Evolutionary conservation across 2,797 vertebrate genomes (phyloP), one percentile per base, ranked within the genome.

Genomic region (Phrynocephalus guinanensis): DNA sequence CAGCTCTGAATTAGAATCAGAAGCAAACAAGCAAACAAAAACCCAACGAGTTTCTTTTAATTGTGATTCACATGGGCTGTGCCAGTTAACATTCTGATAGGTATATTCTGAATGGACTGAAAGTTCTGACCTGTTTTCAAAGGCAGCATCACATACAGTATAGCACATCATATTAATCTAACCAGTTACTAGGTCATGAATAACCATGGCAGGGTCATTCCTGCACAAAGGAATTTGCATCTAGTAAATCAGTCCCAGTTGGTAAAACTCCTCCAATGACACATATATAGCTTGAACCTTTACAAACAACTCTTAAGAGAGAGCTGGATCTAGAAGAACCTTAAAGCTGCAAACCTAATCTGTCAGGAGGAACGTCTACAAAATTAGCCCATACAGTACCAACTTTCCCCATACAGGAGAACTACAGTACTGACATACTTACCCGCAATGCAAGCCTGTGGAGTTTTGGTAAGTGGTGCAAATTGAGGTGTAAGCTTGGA

Each of bases 221-320:
- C 71, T 48, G 16, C 44, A 28, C 26, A 79, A 22, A 15, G 6
- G 15, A 56, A 52, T 11, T 70, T 30, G 22, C 79, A 76, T 13
- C 44, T 77, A 11, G 22, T 56, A 48, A 83, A 83, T 72, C 82
- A 83, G n/a, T 56, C 20, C 15, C 60, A 60, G 30, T 28, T 77
- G 6, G 18, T 78, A 67, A 48, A 68, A 50, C 13, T 52, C n/a
- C n/a, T 13, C 30, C 60, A 26, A 52, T 78, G 44, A 48, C 13
- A 16, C 79, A 75, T 13, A 72, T 26, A 16, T 6, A 33, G 66
- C 13, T 50, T 82, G 70, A 28, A 15, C 26, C 38, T 15, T 56
- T 66, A 66, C 63, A 86, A 44, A 86, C n/a, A 63, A 56, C n/a
- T 56, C n/a, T 85, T 9, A 52, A 10, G 24, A 79, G 66, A 72